Base-by-base conservation (phyloP, 2,888 invertebrate species). In the Eupithecia exiguata region DNA sequence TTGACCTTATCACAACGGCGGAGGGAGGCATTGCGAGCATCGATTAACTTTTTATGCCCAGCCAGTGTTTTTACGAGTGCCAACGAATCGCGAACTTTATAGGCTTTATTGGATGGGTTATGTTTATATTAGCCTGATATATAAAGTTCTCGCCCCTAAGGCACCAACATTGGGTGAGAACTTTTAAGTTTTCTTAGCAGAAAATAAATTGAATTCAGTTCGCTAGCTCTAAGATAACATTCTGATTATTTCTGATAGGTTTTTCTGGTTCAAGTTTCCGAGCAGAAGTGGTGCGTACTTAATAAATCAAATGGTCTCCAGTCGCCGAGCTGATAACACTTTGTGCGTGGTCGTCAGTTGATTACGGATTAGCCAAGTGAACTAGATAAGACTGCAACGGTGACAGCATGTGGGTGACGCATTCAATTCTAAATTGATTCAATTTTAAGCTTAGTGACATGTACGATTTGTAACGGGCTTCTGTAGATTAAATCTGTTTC, bases 1-100 rank as follows among this genome's bases (percentile, higher is more conserved):
- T 82, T 83, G 83, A 83, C 82, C 82, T 82, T 81, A 79, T 77
- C 79, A 65, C 81, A 79, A 77, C 79, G 71, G 61, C 79, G 69
- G 61, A 66, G 73, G 61, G 72, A 68, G 72, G 71, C 69, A 70
- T 67, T n/a, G 76, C 70, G 79, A 78, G 79, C 77, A 81, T 83
- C 82, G 83, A 84, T 87, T 82, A 86, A 84, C 81, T 84, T 86
- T 86, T 86, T 86, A 83, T 82, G 79, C 80, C 81, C 77, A 77
- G 75, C 77, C 73, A 71, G 71, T 68, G 71, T 80, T 79, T 84
- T 84, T 85, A 85, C 80, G 81, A 80, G 79, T 79, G 79, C 78
- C 79, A 83, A 81, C 79, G 74, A 83, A 83, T 83, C 81, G 79
- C 83, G 80, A 83, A 80, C 79, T 81, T 83, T 84, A 83, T 83